Conservation (phyloP, 2,888 invertebrate genomes). For the Leptopilina myrica region DNA sequence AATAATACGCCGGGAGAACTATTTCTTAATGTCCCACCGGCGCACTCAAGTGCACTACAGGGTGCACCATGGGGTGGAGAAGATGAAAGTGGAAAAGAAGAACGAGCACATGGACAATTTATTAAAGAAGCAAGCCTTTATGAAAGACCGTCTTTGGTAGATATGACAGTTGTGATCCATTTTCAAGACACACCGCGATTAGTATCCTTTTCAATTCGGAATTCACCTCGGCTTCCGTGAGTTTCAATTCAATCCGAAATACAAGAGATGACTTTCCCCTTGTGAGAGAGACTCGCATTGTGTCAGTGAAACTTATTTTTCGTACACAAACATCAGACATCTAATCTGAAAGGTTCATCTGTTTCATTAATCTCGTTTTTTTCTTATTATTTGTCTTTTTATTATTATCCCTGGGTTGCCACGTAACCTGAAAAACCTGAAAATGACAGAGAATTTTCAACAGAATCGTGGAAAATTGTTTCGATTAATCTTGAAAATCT, state of each 20-base stretch:
- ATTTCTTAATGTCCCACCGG: conserved; percentile 68
- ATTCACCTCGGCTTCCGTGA: conserved; percentile 29
- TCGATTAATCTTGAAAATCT: too few relatives aligned
- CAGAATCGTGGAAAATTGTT: too few relatives aligned
- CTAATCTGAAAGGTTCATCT: too few relatives aligned
- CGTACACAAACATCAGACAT: neutral
- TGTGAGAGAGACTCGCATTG: conserved; percentile 11
- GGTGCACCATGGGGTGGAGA: conserved; percentile 54
- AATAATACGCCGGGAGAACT: conserved; percentile 70
- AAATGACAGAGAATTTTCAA: too few relatives aligned
- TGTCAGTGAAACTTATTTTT: conserved; percentile 2
- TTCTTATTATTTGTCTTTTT: too few relatives aligned
- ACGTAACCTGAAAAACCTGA: too few relatives aligned
- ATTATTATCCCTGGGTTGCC: too few relatives aligned
- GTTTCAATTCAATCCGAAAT: conserved; percentile 35
- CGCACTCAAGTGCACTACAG: conserved; percentile 54
- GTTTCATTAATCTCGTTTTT: too few relatives aligned
- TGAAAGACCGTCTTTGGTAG: conserved; percentile 35
- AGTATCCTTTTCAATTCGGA: conserved; percentile 33
- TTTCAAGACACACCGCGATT: conserved; percentile 33
- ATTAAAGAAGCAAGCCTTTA: conserved; percentile 26
- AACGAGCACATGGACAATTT: conserved; percentile 48
- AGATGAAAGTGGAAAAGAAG: conserved; percentile 50
- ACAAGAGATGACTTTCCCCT: conserved; percentile 33
- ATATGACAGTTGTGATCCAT: conserved; percentile 41